Base-by-base conservation (phyloP, 2,888 invertebrate species). In the Atethmia centrago region DNA sequence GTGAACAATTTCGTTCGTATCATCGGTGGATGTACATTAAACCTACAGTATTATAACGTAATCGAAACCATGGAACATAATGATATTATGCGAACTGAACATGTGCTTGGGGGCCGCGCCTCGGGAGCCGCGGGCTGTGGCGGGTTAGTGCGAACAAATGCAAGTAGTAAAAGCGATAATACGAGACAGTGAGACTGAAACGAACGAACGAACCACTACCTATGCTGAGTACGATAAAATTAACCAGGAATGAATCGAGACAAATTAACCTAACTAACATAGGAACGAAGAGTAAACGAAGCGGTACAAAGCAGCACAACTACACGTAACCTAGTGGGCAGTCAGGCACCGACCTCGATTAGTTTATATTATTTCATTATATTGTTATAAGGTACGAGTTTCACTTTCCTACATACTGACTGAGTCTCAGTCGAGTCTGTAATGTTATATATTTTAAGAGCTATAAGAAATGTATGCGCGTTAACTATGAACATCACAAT, bases 401-500 rank as follows among this genome's bases (percentile, higher is more conserved):
- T 93, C 89, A 90, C 90, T 89, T 91, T 89, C 91, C 92, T 93
- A 95, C 91, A 90, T 91, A 93, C 93, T 92, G 93, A 91, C 91
- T 85, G 90, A 87, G 90, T 88, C 79, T 95, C 95, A 95, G 94
- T 95, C 94, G 93, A 91, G 92, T 91, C 91, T 92, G 92, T 92
- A 78, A 91, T 83, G 84, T 83, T 80, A 77, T 77, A 91, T 88
- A 92, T 91, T 82, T 92, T 91, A 92, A 94, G 92, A 93, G 92
- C 94, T 95, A 94, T 92, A 91, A 94, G 91, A 94, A 92, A 93
- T 94, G 95, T 95, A 94, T 93, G 93, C 93, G 93, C 90, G 92
- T 92, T 92, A 95, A 88, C 93, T 95, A 95, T 95, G 92, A 95
- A 93, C 94, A 95, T 95, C 95, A 95, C 94, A 95, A 91, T 94